Conservation (phyloP, 2,888 invertebrate species). For the Drosophila sordidapex region DNA sequence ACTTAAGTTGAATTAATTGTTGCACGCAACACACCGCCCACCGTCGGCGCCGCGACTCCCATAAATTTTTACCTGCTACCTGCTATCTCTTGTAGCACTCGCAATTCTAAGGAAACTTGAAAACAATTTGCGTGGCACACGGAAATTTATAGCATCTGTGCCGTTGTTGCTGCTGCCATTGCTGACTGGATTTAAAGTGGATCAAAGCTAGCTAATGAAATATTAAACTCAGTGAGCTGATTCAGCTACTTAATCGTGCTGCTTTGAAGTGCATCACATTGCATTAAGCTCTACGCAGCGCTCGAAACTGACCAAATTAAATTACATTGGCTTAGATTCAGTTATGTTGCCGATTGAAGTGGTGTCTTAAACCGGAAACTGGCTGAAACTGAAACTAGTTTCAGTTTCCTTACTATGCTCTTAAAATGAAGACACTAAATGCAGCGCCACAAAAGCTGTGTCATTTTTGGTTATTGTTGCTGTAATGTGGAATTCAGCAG, state of each 20-base stretch:
- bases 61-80: slow-evolving; percentile 50
- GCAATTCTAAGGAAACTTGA: slow-evolving; percentile 51
- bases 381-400: slow-evolving; percentile 32
- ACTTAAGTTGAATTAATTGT: slow-evolving; percentile 78
- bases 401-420: slow-evolving; percentile 47
- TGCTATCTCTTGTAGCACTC: slow-evolving; percentile 53
- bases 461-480: slow-evolving; percentile 56
- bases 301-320: slow-evolving; percentile 39
- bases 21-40: slow-evolving; percentile 39
- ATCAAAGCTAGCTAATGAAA: slow-evolving; percentile 73
- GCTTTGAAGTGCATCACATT: slow-evolving; percentile 42
- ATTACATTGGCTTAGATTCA: slow-evolving; percentile 23
- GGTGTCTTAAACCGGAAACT: slow-evolving; percentile 14
- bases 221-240: slow-evolving; percentile 60
- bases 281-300: slow-evolving; percentile 20
- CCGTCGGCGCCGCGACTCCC: slow-evolving; percentile 19
- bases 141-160: slow-evolving; percentile 47
- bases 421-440: slow-evolving; percentile 72
- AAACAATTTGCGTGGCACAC: slow-evolving; percentile 68
- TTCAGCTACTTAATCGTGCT: slow-evolving; percentile 45
- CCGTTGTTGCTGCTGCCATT: slow-evolving; percentile 22
- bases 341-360: slow-evolving; percentile 27
- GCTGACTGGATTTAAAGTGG: slow-evolving; percentile 54
- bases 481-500: slow-evolving; percentile 63
- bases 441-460: slow-evolving; percentile 52